Evolutionary conservation across 2,888 invertebrate genomes (phyloP).

Genomic region (Pemphredon lugubris): DNA sequence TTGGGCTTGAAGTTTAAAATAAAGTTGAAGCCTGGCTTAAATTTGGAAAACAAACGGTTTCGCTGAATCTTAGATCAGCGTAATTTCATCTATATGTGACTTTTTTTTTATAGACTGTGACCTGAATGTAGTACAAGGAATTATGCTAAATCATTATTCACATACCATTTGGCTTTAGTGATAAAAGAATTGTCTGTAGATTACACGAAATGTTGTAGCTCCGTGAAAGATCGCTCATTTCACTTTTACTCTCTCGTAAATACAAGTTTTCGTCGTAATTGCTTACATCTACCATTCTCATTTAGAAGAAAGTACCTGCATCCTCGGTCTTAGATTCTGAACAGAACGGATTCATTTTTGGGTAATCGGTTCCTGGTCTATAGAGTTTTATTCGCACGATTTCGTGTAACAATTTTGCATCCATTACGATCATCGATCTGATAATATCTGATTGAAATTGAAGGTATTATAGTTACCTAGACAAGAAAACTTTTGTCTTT

Average conservation of each 20-base stretch:
- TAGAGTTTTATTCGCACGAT: conserved; percentile 39
- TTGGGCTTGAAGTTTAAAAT: conserved; percentile 59
- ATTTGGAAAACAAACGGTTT: conserved; percentile 35
- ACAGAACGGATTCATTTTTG: conserved; percentile 42
- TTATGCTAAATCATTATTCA: conserved; percentile 50
- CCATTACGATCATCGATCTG: conserved; percentile 52
- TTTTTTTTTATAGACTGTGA: conserved; percentile 50
- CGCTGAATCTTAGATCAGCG: conserved; percentile 52
- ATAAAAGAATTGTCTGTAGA: conserved; percentile 64
- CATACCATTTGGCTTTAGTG: conserved; percentile 57
- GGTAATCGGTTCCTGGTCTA: conserved; percentile 37
- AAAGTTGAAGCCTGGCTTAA: conserved; percentile 52
- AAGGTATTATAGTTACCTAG: conserved; percentile 62
- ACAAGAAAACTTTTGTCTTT: conserved; percentile 54
- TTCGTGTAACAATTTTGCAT: conserved; percentile 48
- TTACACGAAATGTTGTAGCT: conserved; percentile 57
- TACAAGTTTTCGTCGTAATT: conserved; percentile 49
- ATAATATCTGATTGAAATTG: conserved; percentile 56
- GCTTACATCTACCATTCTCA: conserved; percentile 47
- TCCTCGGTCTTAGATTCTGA: conserved; percentile 36
- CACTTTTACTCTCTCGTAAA: conserved; percentile 60
- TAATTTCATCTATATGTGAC: conserved; percentile 49
- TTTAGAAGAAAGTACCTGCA: conserved; percentile 39
- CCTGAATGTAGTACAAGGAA: conserved; percentile 47
- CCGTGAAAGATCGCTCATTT: conserved; percentile 44